A percentile compares a stretch with the other conserved stretches of the same genome.
Conservation (phyloP, 2,797 vertebrate genomes). For the Enteromius treurensis region DNA sequence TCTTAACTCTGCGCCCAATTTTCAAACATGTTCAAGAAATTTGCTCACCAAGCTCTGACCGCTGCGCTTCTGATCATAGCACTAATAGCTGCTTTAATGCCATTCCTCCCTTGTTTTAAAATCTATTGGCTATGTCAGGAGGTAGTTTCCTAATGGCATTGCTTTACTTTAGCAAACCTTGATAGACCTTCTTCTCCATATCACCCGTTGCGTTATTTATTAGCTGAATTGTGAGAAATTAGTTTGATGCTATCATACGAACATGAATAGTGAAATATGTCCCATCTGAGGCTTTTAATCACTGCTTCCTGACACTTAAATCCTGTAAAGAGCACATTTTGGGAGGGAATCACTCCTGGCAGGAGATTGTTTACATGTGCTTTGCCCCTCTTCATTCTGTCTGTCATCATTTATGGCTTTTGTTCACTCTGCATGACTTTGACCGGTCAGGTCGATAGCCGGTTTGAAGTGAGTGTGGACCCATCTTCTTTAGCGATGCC, state of each 20-base stretch:
- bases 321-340: constrained; percentile 24
- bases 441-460: neutral
- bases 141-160: neutral
- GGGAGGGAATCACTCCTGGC: constrained; percentile 21
- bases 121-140: neutral
- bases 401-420: constrained; percentile 68
- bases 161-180: neutral
- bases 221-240: constrained; percentile 16
- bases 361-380: constrained; percentile 49
- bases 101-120: neutral
- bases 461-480: constrained; percentile 16
- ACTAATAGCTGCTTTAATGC: constrained; percentile 8
- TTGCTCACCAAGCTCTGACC: neutral
- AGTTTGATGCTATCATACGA: constrained; percentile 5
- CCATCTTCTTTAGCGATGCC: constrained; percentile 6
- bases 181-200: constrained; percentile 8
- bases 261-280: constrained; percentile 19
- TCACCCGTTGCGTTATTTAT: constrained; percentile 23
- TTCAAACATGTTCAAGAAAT: constrained; percentile 29
- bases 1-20: constrained; percentile 17
- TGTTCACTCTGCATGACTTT: constrained; percentile 52
- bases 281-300: constrained; percentile 35
- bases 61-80: constrained; percentile 1
- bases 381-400: constrained; percentile 43
- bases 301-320: constrained; percentile 40